phyloP scores from a whole-genome alignment of 2,113 vertebrate species.

The Ammodytes dubius region DNA sequence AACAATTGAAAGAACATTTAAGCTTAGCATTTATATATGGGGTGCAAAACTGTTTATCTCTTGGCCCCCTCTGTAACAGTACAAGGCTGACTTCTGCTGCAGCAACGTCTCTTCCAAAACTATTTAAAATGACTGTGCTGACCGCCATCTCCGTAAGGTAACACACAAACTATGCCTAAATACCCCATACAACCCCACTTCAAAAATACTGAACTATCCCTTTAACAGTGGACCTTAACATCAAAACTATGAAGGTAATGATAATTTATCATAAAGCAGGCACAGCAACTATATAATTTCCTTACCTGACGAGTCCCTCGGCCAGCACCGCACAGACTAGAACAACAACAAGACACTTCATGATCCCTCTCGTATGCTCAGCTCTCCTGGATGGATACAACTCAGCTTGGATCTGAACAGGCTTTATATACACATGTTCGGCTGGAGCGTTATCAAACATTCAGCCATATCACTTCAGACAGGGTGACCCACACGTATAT shows the following conservation, averaged over 20 bases:
- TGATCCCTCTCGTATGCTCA: constrained; percentile 39
- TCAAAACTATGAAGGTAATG: too few relatives aligned
- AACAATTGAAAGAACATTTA: too few relatives aligned
- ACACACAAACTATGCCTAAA: too few relatives aligned
- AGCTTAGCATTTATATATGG: too few relatives aligned
- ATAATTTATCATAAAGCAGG: background rate
- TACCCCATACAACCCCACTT: background rate
- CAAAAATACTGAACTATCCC: background rate
- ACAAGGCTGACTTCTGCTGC: too few relatives aligned
- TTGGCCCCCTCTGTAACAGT: too few relatives aligned
- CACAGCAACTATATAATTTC: background rate
- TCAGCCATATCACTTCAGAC: constrained; percentile 22
- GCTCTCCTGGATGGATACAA: constrained; percentile 37
- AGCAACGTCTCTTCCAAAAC: too few relatives aligned
- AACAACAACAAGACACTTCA: constrained; percentile 73
- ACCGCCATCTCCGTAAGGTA: too few relatives aligned
- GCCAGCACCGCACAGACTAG: constrained; percentile 64
- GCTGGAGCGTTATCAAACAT: constrained; percentile 25
- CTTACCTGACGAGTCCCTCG: constrained; percentile 65
- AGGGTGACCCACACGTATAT: constrained; percentile 35
- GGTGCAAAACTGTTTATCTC: too few relatives aligned
- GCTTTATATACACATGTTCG: constrained; percentile 64
- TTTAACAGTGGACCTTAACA: too few relatives aligned
- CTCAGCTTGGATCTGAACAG: background rate
- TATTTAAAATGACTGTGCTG: too few relatives aligned